Evolutionary conservation across 2,113 vertebrate genomes (phyloP).

Genomic region (Microcebus jonahi): DNA sequence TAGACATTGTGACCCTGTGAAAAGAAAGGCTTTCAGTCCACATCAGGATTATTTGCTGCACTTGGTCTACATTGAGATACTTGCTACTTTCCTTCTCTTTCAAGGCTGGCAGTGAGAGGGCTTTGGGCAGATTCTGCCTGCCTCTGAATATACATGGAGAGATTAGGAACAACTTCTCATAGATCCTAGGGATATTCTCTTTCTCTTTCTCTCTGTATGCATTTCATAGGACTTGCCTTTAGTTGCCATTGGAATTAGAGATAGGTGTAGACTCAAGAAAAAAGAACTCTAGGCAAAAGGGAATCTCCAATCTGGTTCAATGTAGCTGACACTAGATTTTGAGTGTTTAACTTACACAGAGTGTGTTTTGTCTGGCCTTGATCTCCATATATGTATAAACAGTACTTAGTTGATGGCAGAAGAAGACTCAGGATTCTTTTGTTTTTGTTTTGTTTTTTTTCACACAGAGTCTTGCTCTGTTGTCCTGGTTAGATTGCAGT

Average conservation of each 20-base stretch:
- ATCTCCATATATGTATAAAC: not conserved
- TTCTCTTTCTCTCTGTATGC: rapidly evolving
- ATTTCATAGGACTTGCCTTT: not conserved
- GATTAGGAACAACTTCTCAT: not conserved
- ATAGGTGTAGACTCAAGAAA: not conserved
- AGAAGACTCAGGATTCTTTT: not conserved
- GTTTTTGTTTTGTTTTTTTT: too few species aligned
- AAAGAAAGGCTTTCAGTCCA: not conserved
- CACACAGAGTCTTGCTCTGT: too few species aligned
- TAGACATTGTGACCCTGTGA: not conserved
- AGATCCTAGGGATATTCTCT: not conserved
- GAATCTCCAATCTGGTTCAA: not conserved
- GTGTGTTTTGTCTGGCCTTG: not conserved
- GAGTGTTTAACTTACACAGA: not conserved
- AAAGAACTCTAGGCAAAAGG: not conserved
- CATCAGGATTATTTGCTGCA: too few species aligned
- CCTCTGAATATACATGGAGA: not conserved
- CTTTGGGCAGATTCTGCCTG: not conserved
- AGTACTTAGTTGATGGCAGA: not conserved
- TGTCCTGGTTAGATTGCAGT: too few species aligned
- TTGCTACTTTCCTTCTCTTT: not conserved
- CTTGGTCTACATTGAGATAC: not conserved
- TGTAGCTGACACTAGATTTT: not conserved
- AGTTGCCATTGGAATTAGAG: not conserved
- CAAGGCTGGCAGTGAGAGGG: not conserved